Conservation (phyloP, 1,140 invertebrate species). For the Aphelinus certus region DNA sequence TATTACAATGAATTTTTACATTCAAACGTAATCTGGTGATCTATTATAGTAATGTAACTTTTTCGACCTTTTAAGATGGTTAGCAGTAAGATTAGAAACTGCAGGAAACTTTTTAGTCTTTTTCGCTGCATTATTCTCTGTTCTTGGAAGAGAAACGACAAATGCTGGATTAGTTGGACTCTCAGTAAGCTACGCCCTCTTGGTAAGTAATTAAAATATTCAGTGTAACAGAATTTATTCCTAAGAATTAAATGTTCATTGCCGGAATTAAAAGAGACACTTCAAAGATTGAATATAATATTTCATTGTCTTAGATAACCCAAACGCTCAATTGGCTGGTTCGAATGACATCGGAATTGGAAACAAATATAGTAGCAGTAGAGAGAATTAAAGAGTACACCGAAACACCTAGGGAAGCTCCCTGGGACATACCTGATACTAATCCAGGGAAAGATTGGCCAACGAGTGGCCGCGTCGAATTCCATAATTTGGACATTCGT, state of each 20-base stretch:
- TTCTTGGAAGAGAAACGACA: constrained; percentile 76
- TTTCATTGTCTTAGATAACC: constrained; percentile 74
- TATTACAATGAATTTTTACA: too few species aligned
- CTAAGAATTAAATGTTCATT: too few species aligned
- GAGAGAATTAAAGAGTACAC: constrained; percentile 97
- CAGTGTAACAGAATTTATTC: too few species aligned
- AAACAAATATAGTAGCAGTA: constrained; percentile 97
- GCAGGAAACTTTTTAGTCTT: constrained; percentile 92
- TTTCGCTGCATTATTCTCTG: constrained; percentile 88
- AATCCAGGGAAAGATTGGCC: constrained; percentile 78
- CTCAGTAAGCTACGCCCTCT: constrained; percentile 89
- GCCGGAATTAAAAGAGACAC: too few species aligned
- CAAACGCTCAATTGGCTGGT: constrained; percentile 97
- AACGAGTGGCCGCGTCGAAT: constrained; percentile 75
- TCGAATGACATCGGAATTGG: constrained; percentile 95
- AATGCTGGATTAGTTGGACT: constrained; percentile 86
- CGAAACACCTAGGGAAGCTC: constrained; percentile 80
- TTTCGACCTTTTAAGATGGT: constrained; percentile 72
- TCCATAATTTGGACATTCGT: constrained; percentile 81
- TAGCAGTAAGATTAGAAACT: constrained; percentile 90
- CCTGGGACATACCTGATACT: constrained; percentile 74
- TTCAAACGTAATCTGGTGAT: too few species aligned
- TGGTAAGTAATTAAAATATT: constrained; percentile 66
- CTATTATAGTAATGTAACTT: neutral
- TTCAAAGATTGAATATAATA: too few species aligned